Percentiles rank a stretch among this genome's conserved stretches.
Conservation (phyloP, 2,113 vertebrate genomes). For the Lagopus leucura region DNA sequence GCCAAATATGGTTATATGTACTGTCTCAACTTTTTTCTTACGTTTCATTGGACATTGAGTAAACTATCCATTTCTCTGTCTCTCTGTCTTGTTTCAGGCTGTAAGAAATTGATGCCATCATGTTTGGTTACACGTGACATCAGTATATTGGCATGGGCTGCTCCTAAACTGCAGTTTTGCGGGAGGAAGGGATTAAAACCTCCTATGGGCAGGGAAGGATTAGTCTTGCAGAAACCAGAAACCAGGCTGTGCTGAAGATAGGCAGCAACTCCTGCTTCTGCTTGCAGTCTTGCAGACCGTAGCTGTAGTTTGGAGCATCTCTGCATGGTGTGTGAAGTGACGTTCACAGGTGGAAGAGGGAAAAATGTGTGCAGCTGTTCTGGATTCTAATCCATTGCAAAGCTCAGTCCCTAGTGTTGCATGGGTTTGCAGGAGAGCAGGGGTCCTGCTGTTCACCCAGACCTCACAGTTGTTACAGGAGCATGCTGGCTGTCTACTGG, state of each 20-base stretch:
- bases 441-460: neutral
- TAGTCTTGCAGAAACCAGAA: neutral
- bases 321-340: neutral
- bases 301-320: neutral
- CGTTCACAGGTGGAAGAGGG: neutral
- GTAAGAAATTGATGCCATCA: constrained; percentile 11
- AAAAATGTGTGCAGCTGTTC: neutral
- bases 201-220: neutral
- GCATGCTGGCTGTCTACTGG: accelerated
- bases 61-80: neutral
- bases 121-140: constrained; percentile 17
- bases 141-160: neutral
- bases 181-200: neutral
- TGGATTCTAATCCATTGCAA: neutral
- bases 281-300: neutral
- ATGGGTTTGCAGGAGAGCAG: neutral
- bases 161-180: neutral
- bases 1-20: neutral
- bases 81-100: neutral
- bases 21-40: neutral
- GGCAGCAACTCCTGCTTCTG: neutral
- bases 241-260: neutral
- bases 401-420: neutral
- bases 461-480: neutral
- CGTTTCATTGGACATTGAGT: constrained; percentile 21